phyloP scores from a whole-genome alignment of 2,888 invertebrate genomes.

The Epinotia bilunana region DNA sequence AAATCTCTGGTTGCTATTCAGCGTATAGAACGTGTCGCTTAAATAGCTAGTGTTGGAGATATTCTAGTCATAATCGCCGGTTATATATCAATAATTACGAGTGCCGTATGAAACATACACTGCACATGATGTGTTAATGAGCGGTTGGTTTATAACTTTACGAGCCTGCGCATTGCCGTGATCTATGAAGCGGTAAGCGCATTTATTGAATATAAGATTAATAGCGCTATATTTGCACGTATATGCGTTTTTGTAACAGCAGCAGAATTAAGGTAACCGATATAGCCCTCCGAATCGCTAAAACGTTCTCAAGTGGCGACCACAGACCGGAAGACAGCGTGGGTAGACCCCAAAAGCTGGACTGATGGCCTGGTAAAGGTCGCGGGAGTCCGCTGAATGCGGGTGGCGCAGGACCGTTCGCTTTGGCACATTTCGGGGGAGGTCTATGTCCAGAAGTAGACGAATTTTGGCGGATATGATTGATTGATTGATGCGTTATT shows the following conservation, averaged over 20 bases:
- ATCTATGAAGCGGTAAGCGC: conserved; percentile 15
- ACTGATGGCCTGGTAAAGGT: too few species aligned
- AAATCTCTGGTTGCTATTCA: too few species aligned
- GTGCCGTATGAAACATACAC: conserved; percentile 16
- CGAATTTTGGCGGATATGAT: too few species aligned
- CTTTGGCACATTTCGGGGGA: too few species aligned
- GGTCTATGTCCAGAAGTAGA: too few species aligned
- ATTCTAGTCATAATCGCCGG: conserved; percentile 10
- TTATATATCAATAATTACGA: conserved; percentile 25
- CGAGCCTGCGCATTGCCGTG: conserved; percentile 7
- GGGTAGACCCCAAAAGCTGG: too few species aligned
- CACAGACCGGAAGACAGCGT: too few species aligned
- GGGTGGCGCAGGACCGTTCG: too few species aligned
- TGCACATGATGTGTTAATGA: conserved; percentile 19
- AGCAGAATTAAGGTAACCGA: too few species aligned
- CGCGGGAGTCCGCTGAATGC: too few species aligned
- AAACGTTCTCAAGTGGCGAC: too few species aligned
- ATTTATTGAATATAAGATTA: conserved; percentile 14
- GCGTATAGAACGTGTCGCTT: background rate
- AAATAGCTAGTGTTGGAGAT: background rate
- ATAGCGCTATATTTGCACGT: conserved; percentile 1
- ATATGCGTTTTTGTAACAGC: background rate
- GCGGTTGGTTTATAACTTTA: conserved; percentile 14
- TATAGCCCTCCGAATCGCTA: too few species aligned
- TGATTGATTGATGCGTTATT: background rate